These are phyloP conservation scores for Nibea coibor DNA, from an alignment of 2,113 vertebrate genomes.

Conservation along the genomic window DNA sequence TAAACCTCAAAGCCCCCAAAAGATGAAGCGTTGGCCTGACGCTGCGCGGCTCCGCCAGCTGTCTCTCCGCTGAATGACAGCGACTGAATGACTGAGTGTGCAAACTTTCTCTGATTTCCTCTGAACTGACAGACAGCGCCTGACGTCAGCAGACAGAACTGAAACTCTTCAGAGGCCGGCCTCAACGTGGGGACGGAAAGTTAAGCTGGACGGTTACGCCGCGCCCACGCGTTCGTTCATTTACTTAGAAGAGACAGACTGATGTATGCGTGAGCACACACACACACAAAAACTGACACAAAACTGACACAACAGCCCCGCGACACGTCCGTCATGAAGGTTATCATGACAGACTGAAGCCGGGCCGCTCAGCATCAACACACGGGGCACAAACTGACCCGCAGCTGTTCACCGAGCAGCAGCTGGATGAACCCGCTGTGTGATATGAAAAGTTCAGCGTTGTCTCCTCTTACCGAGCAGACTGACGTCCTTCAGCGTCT, in stretches of 20 bases:
- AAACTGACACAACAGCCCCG: background rate
- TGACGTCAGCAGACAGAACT: conserved; percentile 16
- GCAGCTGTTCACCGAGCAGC: too few relatives aligned
- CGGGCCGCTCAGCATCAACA: too few relatives aligned
- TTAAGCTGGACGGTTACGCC: background rate
- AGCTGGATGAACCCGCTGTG: too few relatives aligned
- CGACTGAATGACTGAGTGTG: background rate
- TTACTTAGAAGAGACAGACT: background rate
- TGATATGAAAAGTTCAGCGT: too few relatives aligned
- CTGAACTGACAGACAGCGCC: background rate
- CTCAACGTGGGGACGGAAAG: background rate
- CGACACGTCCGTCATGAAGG: too few relatives aligned
- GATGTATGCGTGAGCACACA: too few relatives aligned
- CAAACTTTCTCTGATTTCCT: background rate
- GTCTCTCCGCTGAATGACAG: background rate
- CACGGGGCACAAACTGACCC: too few relatives aligned
- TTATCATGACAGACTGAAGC: too few relatives aligned
- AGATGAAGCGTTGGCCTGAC: conserved; percentile 10
- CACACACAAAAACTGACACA: too few relatives aligned
- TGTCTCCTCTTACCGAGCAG: too few relatives aligned
- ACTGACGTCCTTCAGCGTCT: too few relatives aligned
- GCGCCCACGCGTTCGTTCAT: background rate
- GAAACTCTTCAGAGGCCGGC: background rate
- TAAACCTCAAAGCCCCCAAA: conserved; percentile 9
- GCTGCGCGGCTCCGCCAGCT: background rate